phyloP scores from a whole-genome alignment of 2,888 invertebrate genomes.

The Hypolimnas misippus region DNA sequence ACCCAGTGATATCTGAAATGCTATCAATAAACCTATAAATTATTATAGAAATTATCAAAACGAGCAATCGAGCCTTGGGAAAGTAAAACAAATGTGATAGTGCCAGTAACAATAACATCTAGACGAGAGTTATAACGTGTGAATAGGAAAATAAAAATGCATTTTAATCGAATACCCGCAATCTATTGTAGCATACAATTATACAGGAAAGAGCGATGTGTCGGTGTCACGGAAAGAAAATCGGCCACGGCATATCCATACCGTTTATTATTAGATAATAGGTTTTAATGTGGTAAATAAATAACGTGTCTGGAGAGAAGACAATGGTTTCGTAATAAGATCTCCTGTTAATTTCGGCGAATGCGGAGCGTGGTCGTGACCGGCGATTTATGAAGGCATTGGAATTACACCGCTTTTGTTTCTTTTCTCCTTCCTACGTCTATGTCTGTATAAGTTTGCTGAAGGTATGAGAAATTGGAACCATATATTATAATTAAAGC shows the following conservation, averaged over 20 bases:
- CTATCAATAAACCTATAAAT: slow-evolving; percentile 71
- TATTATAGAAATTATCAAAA: slow-evolving; percentile 59
- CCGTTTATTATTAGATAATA: slow-evolving; percentile 70
- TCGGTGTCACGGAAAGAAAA: slow-evolving; percentile 70
- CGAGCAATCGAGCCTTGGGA: slow-evolving; percentile 64
- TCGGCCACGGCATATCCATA: slow-evolving; percentile 56
- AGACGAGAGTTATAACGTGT: slow-evolving; percentile 61
- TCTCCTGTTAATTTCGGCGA: slow-evolving; percentile 77
- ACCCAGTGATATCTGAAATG: slow-evolving; percentile 31
- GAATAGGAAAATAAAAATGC: slow-evolving; percentile 68
- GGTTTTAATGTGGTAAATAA: slow-evolving; percentile 77
- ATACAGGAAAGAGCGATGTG: slow-evolving; percentile 63
- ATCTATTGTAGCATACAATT: slow-evolving; percentile 64
- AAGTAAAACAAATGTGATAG: slow-evolving; percentile 60
- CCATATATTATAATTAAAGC: slow-evolving; percentile 11
- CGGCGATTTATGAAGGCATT: slow-evolving; percentile 74
- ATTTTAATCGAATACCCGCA: slow-evolving; percentile 67
- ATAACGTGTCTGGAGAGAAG: slow-evolving; percentile 71
- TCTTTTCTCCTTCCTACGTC: slow-evolving; percentile 17
- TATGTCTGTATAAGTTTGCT: slow-evolving; percentile 11
- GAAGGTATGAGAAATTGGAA: slow-evolving; percentile 17
- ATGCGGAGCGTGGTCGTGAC: slow-evolving; percentile 64
- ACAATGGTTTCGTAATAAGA: slow-evolving; percentile 80
- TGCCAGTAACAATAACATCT: slow-evolving; percentile 56
- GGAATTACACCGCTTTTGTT: slow-evolving; percentile 58